Percentiles rank a stretch among this genome's conserved stretches.
Evolutionary conservation across 23 tunicate species (phyloP).

Genomic region (Halocynthia roretzi): DNA sequence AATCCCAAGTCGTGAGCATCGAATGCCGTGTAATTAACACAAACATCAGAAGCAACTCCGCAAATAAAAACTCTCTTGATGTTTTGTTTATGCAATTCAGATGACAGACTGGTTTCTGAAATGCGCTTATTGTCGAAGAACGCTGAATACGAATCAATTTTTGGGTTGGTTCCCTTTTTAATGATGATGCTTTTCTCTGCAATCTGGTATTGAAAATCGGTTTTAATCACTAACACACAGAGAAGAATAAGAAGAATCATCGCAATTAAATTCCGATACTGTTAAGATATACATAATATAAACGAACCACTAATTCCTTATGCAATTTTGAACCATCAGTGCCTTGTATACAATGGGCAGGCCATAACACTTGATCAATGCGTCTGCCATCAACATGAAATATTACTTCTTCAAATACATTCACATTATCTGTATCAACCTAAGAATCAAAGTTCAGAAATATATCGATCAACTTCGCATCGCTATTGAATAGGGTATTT

Average conservation of each 20-base stretch:
- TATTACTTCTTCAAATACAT: constrained; percentile 49
- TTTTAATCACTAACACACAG: too few relatives aligned
- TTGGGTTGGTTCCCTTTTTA: constrained; percentile 42
- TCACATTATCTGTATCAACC: constrained; percentile 30
- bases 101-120: constrained; percentile 48
- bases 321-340: constrained; percentile 78
- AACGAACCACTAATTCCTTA: constrained; percentile 32
- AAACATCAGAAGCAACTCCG: constrained; percentile 91
- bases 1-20: constrained; percentile 73
- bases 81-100: constrained; percentile 30
- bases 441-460: neutral
- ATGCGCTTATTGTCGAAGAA: constrained; percentile 66
- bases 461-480: neutral
- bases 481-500: too few relatives aligned
- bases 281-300: neutral
- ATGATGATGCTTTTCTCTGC: constrained; percentile 26
- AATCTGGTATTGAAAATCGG: constrained; percentile 17
- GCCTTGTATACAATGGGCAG: constrained; percentile 78
- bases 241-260: too few relatives aligned
- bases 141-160: constrained; percentile 83
- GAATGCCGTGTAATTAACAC: constrained; percentile 65
- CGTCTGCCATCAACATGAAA: constrained; percentile 36
- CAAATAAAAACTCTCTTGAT: constrained; percentile 56
- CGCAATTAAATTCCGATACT: neutral
- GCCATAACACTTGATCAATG: constrained; percentile 81